Percentiles rank a stretch among this genome's conserved stretches.
phyloP scores from a whole-genome alignment of 2,888 invertebrate genomes.

The Chamaedrilus cognettii region DNA sequence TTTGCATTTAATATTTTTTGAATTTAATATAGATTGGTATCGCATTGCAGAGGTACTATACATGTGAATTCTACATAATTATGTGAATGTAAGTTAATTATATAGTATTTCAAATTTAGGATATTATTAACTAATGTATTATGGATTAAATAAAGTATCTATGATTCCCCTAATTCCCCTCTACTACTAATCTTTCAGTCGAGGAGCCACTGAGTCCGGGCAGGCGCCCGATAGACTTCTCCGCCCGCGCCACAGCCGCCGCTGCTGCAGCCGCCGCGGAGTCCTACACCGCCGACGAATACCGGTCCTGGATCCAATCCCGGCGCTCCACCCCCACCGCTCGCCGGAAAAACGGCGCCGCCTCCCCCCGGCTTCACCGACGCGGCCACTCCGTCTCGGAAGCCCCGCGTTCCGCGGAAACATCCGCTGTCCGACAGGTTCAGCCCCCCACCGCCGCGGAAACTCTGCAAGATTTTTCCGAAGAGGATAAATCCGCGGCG shows the following conservation, averaged over 20 bases:
- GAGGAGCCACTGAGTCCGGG: background rate
- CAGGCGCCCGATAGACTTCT: background rate
- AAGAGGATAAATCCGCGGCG: background rate
- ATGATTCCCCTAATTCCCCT: too few relatives aligned
- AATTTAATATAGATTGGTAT: too few relatives aligned
- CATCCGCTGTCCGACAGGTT: background rate
- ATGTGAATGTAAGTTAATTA: too few relatives aligned
- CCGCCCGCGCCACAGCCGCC: background rate
- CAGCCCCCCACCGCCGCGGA: background rate
- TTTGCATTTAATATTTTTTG: too few relatives aligned
- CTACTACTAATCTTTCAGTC: conserved; percentile 2
- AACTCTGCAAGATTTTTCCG: background rate
- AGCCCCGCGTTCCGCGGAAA: background rate
- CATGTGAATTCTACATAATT: too few relatives aligned
- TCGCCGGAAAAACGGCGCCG: conserved; percentile 8
- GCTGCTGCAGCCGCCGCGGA: background rate
- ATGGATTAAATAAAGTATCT: too few relatives aligned
- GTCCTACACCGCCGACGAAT: conserved; percentile 37
- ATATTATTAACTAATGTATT: too few relatives aligned
- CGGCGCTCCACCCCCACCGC: conserved; percentile 15
- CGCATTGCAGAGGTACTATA: too few relatives aligned
- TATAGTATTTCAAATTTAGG: too few relatives aligned
- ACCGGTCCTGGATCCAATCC: conserved; percentile 33
- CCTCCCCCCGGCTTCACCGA: background rate
- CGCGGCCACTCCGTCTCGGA: conserved; percentile 6